A percentile compares a stretch with the other conserved stretches of the same genome.
Evolutionary conservation across 2,888 invertebrate genomes (phyloP).

Genomic region (Leptinotarsa peninsularis): DNA sequence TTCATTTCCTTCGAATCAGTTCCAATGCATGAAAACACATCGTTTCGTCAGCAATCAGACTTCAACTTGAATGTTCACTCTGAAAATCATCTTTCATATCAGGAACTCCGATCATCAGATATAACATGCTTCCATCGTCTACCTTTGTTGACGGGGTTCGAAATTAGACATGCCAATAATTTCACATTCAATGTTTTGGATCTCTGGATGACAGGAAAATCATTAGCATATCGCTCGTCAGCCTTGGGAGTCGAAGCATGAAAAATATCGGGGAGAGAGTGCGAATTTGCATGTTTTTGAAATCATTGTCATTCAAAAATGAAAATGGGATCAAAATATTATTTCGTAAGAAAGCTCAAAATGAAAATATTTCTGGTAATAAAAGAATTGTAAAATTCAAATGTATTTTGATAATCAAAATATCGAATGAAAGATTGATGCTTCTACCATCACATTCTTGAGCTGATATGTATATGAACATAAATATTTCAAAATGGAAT

Average conservation of each 20-base stretch:
- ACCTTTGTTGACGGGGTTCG: not conserved
- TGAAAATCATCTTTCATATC: not conserved
- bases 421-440: too few relatives aligned
- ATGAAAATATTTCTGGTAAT: too few relatives aligned
- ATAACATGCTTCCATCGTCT: not conserved
- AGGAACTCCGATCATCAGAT: not conserved
- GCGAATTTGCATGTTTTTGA: not conserved
- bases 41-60: not conserved
- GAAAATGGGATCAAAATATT: too few relatives aligned
- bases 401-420: too few relatives aligned
- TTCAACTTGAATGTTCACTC: not conserved
- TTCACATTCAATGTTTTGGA: not conserved
- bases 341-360: too few relatives aligned
- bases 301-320: too few relatives aligned
- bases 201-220: not conserved
- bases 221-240: not conserved
- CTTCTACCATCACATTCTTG: too few relatives aligned
- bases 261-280: not conserved
- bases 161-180: slow-evolving; percentile 4
- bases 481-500: too few relatives aligned
- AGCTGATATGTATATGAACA: too few relatives aligned
- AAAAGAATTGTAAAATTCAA: too few relatives aligned
- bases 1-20: not conserved
- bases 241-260: not conserved
- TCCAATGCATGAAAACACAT: not conserved